These are phyloP conservation scores for Cynodonichthys magdalenae DNA, from an alignment of 2,797 vertebrate genomes.

Conservation along the genomic window DNA sequence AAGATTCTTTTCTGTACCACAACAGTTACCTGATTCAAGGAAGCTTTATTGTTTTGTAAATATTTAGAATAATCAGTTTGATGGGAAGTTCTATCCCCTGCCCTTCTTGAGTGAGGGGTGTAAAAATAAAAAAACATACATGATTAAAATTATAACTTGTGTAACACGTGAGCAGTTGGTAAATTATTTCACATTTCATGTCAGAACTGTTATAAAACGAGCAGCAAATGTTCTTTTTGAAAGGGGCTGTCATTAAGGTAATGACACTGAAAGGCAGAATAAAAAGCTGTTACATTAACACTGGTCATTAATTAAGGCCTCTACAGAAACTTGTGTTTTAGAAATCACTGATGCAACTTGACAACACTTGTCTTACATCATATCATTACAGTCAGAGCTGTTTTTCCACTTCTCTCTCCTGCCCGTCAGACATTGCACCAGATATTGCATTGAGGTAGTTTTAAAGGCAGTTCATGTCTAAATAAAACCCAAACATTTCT, in stretches of 20 bases:
- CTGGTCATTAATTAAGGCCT: conserved; percentile 24
- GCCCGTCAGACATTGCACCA: neutral
- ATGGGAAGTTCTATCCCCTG: neutral
- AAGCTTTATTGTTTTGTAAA: neutral
- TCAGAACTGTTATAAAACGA: neutral
- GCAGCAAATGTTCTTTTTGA: neutral
- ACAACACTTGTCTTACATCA: conserved; percentile 4
- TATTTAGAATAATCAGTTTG: neutral
- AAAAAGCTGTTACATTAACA: neutral
- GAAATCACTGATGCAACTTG: conserved; percentile 5
- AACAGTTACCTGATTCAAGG: neutral
- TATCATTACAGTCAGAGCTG: neutral
- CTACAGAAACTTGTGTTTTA: neutral
- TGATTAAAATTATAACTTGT: neutral
- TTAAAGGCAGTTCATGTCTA: neutral
- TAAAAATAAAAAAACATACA: neutral
- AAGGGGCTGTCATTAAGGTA: conserved; percentile 6
- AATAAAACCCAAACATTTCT: neutral
- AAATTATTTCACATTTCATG: neutral
- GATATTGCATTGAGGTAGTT: neutral
- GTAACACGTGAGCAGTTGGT: neutral
- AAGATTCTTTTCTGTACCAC: neutral
- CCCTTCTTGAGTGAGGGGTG: neutral
- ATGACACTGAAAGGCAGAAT: neutral
- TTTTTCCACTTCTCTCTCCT: neutral